Evolutionary conservation across 2,888 invertebrate species (phyloP), one percentile per base, ranked within the genome.

Genomic region (Xylophagus ater): DNA sequence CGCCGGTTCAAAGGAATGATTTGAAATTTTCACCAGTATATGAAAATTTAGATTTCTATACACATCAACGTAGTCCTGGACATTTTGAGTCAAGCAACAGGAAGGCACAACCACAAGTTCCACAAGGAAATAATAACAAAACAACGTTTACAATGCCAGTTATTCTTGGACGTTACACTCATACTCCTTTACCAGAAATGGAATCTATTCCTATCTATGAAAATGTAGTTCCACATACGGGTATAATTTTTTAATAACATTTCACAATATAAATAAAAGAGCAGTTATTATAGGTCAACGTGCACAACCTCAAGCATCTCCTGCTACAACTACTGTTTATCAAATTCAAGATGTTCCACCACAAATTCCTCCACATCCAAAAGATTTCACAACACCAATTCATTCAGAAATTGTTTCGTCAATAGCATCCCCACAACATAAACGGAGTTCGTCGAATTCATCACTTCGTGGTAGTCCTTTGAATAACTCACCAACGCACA

Each of bases 21-120:
- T 17, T 36, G 19, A 31, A 12, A 37, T 45, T 45, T 51, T 65
- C 66, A 6, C 77, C 78, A 1, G 78, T 87, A 18, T 87, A 87
- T 58, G 87, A 87, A 60, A 87, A 87, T 61, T 72, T 87, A 37
- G 85, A 85, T 49, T 85, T 83, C 57, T 85, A 83, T 66, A 73
- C 73, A 39, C 68, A 71, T 48, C 66, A 68, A 13, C 5, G 26
- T 12, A 17, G 20, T 23, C 12, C 17, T n/a, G 37, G 34, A 29
- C 55, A 57, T 23, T 63, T 62, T 36, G 62, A 41, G 30, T 66
- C 47, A 46, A 63, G 46, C 14, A 57, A 58, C 39, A 76, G 79
- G 46, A 81, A 83, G 58, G 86, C 86, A 7, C 85, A 86, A 56
- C 86, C 87, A 0, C 86, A 87, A 64, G 80, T 83, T 29, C 79